A percentile compares a stretch with the other conserved stretches of the same genome.
phyloP scores from a whole-genome alignment of 2,113 vertebrate species.

The Eudyptes chrysolophus region DNA sequence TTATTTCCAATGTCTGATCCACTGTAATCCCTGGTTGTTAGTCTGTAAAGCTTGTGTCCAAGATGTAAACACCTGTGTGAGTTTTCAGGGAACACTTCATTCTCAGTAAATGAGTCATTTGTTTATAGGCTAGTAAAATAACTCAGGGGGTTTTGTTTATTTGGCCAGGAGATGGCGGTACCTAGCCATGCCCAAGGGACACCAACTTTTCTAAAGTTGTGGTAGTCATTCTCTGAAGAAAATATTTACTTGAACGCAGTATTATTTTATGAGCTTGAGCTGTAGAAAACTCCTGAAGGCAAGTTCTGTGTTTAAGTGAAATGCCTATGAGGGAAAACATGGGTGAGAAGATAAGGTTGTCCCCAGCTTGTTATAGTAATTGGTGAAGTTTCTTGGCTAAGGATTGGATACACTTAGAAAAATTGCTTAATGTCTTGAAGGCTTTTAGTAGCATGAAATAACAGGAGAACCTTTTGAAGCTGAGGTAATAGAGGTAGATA shows the following conservation, averaged over 20 bases:
- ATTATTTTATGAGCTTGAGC: not conserved
- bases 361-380: not conserved
- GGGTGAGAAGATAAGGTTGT: not conserved
- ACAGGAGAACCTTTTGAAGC: not conserved
- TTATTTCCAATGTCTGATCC: not conserved
- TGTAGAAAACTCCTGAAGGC: not conserved
- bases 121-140: not conserved
- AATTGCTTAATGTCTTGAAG: not conserved
- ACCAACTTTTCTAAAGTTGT: not conserved
- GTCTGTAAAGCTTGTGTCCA: not conserved
- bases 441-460: not conserved
- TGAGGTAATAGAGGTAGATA: not conserved
- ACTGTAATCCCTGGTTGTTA: not conserved
- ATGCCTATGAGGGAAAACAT: not conserved
- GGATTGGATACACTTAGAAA: not conserved
- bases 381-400: not conserved
- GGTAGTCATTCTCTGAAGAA: not conserved
- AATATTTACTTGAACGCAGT: not conserved
- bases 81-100: not conserved
- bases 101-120: not conserved
- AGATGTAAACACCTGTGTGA: constrained; percentile 4
- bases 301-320: not conserved
- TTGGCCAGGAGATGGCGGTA: not conserved
- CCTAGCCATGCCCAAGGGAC: not conserved
- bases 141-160: not conserved